Evolutionary conservation across 2,113 vertebrate genomes (phyloP), one percentile per base, ranked within the genome.

Genomic region (Glaucidium brasilianum): DNA sequence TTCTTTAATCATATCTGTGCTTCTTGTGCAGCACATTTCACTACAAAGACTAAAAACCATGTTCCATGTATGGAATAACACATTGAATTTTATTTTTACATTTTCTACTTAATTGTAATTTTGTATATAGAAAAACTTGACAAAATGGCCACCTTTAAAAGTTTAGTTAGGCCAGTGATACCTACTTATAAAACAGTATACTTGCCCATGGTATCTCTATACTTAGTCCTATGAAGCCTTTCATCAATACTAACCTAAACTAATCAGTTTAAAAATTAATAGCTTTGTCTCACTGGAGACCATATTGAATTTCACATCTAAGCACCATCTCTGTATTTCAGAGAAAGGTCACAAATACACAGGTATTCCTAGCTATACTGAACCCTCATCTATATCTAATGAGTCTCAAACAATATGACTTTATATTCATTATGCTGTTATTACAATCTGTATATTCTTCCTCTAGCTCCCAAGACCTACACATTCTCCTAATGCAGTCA

Each of bases 241-340:
- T 81, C 27, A 49, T 76, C 78, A 81, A 71, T 90, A 87, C 37
- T 81, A 88, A 85, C 35, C 3, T 8, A 91, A 94, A 96, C 89
- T 69, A 91, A 91, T 92, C 45, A 22, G 53, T 77, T 91, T 43
- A 62, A 85, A 94, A 94, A 92, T 85, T 6, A 90, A 92, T 30
- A 90, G 88, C n/a, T 83, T 30, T 79, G 62, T 89, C 66, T 96
- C 68, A 81, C 47, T 72, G 37, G 73, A 95, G 63, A 85, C 59
- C 49, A 72, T 69, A 93, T 85, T 67, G 90, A 88, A 91, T 89
- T 95, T 94, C 71, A 88, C 35, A 93, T 88, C 47, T 32, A 68
- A 94, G 77, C 62, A 95, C 55, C 64, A 90, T 72, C 82, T 85
- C 56, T 85, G 56, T 83, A 80, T 90, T 96, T 95, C 66, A 94